phyloP scores from a whole-genome alignment of 2,113 vertebrate species.

The Macrotis lagotis region DNA sequence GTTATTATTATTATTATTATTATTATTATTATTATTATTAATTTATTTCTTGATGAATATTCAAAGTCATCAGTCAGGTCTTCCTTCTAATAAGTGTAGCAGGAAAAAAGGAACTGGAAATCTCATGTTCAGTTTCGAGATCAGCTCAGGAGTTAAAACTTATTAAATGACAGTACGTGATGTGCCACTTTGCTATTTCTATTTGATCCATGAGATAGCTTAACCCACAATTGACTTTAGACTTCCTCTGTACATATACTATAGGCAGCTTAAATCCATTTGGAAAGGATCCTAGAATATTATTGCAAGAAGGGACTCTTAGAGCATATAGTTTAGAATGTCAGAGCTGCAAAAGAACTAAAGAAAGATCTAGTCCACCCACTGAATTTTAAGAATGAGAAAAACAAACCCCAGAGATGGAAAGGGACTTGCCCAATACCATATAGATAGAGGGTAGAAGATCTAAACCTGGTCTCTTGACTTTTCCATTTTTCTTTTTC shows the following conservation, averaged over 20 bases:
- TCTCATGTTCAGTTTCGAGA: constrained; percentile 26
- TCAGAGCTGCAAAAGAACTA: not conserved
- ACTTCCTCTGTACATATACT: constrained; percentile 51
- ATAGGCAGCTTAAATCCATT: constrained; percentile 48
- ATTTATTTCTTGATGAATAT: constrained; percentile 79
- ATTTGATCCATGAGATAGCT: constrained; percentile 52
- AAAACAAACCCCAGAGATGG: not conserved
- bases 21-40: constrained; percentile 64
- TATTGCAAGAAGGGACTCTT: constrained; percentile 56
- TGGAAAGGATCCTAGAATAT: constrained; percentile 38
- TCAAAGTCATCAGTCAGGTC: constrained; percentile 70
- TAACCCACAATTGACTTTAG: constrained; percentile 70
- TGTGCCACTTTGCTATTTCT: constrained; percentile 47
- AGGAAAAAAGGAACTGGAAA: constrained; percentile 41
- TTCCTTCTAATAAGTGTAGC: constrained; percentile 60
- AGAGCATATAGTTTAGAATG: not conserved
- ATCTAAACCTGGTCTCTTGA: not conserved
- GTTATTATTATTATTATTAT: constrained; percentile 71
- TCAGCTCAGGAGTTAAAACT: constrained; percentile 43
- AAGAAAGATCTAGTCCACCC: not conserved
- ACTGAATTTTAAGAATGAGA: not conserved
- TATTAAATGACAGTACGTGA: constrained; percentile 58
- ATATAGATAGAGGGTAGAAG: not conserved
- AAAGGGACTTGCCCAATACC: not conserved
- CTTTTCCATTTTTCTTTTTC: not conserved